A percentile compares a stretch with the other conserved stretches of the same genome.
Evolutionary conservation across 1,140 invertebrate species (phyloP).

Genomic region (Mylabris phalerata): DNA sequence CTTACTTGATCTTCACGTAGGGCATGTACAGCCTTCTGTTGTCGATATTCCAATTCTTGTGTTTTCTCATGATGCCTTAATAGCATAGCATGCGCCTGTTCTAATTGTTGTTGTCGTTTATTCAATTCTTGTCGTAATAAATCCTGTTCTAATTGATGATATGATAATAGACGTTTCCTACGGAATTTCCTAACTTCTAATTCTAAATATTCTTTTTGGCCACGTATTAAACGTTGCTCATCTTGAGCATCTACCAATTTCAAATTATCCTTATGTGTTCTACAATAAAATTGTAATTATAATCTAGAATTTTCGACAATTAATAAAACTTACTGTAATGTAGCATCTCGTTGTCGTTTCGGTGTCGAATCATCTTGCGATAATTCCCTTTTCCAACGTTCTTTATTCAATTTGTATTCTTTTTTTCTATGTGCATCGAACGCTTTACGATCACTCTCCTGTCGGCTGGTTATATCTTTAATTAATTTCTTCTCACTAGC

Average conservation of each 20-base stretch:
- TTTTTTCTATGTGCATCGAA: conserved; percentile 90
- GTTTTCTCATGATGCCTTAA: conserved; percentile 94
- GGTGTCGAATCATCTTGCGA: conserved; percentile 86
- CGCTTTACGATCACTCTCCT: conserved; percentile 81
- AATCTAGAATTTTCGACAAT: neutral
- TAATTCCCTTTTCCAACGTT: conserved; percentile 90
- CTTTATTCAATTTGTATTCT: conserved; percentile 97
- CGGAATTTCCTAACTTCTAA: conserved; percentile 89
- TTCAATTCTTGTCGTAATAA: conserved; percentile 89
- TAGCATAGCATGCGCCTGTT: conserved; percentile 92
- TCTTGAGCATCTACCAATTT: conserved; percentile 87
- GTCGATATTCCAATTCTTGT: conserved; percentile 90
- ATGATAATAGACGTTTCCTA: conserved; percentile 79
- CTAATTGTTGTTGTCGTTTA: conserved; percentile 88
- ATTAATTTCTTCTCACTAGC: conserved; percentile 87
- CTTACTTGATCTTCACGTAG: conserved; percentile 76
- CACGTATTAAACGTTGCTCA: conserved; percentile 75
- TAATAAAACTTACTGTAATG: conserved; percentile 57
- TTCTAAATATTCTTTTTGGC: conserved; percentile 87
- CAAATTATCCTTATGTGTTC: conserved; percentile 85
- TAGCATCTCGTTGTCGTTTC: conserved; percentile 85
- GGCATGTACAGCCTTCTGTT: conserved; percentile 90
- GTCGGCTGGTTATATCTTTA: conserved; percentile 83
- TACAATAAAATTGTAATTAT: conserved; percentile 33
- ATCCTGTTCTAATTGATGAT: conserved; percentile 87